These are phyloP conservation scores for Cyclophora punctaria DNA, from an alignment of 2,888 invertebrate species.

Conservation along the genomic window DNA sequence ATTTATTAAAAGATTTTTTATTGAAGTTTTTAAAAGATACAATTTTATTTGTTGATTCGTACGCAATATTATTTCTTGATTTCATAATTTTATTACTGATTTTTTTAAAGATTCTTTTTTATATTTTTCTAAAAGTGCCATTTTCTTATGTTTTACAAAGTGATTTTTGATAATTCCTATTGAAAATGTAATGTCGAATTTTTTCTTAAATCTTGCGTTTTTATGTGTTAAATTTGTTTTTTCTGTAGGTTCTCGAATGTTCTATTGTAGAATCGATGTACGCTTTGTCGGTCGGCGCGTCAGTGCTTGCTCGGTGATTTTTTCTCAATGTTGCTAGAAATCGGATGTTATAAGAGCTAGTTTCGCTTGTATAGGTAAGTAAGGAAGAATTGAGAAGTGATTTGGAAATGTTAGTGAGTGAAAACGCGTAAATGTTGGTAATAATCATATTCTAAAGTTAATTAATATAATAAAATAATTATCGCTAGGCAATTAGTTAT, in stretches of 20 bases:
- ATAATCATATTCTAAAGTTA: too few species aligned
- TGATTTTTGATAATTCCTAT: slow-evolving; percentile 49
- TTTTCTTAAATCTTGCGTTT: slow-evolving; percentile 6
- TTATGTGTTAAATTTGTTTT: slow-evolving; percentile 24
- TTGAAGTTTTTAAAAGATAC: slow-evolving; percentile 47
- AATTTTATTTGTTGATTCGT: slow-evolving; percentile 54
- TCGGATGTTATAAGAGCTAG: slow-evolving; percentile 17
- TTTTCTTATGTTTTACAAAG: slow-evolving; percentile 37
- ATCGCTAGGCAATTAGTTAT: too few species aligned
- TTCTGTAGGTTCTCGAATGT: slow-evolving; percentile 64
- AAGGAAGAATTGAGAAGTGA: slow-evolving; percentile 12
- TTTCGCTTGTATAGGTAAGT: slow-evolving; percentile 21
- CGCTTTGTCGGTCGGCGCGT: slow-evolving; percentile 50
- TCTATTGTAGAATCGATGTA: slow-evolving; percentile 71
- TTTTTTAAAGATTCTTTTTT: slow-evolving; percentile 31
- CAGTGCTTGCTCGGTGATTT: slow-evolving; percentile 28
- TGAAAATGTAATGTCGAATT: slow-evolving; percentile 27
- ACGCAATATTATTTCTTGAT: slow-evolving; percentile 38
- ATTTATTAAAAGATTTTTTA: slow-evolving; percentile 68
- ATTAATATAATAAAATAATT: too few species aligned
- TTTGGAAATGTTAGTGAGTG: slow-evolving; percentile 7
- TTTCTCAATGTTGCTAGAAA: slow-evolving; percentile 19
- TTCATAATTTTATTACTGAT: slow-evolving; percentile 31
- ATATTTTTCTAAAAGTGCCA: slow-evolving; percentile 51
- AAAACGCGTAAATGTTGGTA: background rate